Base-by-base conservation (phyloP, 2,113 vertebrate species). In the Gallinago jamesoni region DNA sequence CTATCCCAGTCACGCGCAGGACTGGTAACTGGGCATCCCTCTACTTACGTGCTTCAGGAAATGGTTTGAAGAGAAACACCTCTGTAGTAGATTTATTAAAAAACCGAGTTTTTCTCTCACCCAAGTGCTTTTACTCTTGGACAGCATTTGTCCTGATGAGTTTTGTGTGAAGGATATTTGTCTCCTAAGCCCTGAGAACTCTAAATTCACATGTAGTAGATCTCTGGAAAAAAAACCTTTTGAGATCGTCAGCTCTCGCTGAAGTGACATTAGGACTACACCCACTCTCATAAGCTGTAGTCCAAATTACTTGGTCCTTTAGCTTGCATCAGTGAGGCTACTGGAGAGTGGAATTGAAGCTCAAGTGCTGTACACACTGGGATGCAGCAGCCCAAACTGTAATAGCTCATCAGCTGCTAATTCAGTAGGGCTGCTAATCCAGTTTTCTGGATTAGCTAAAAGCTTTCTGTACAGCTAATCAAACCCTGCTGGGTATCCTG, bases 21-120 rank as follows among this genome's bases (percentile, higher is more conserved):
- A 30, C 19, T 55, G 63, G 55, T 27, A 35, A 10, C 45, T 45
- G 73, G 35, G 25, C 74, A 64, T 31, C 35, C 11, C 57, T 85
- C 66, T 23, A 3, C 33, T 15, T 6, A 2, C 0, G 2, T 80
- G 22, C 48, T 72, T 31, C 76, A 70, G 64, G 45, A 67, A 3
- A 50, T 33, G 73, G 50, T 50, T 39, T 9, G 1, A 47, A 62
- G 43, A 74, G 50, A 47, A 72, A 27, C 18, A 12, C 21, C 28
- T 53, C 39, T 41, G 50, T 56, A 48, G 28, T 5, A 52, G n/a
- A 41, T 64, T 33, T 47, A 19, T 30, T 57, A 14, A 11, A 74
- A 48, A 19, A 19, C 5, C 0, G 0, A 35, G 25, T 20, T 78
- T 27, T 69, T 13, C 55, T 35, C 33, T 84, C 33, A 22, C n/a